Evolutionary conservation across 2,113 vertebrate species (phyloP), one percentile per base, ranked within the genome.

Genomic region (Meleagris gallopavo): DNA sequence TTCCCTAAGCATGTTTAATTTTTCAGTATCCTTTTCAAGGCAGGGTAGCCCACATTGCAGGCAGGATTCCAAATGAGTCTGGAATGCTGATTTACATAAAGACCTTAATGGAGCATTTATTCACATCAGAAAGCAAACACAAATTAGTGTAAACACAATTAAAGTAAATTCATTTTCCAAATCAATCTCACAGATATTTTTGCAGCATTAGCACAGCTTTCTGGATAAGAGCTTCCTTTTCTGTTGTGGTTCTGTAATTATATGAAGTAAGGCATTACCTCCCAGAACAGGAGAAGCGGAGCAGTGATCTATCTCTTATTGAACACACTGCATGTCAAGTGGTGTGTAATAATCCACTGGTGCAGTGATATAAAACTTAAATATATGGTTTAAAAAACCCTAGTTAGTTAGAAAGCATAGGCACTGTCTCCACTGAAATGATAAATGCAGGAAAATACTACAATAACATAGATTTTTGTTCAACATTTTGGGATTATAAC

Each of bases 111-210:
- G 27, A 65, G 13, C 29, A 50, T n/a, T 88, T 66, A 80, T 77
- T 91, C 38, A 78, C 16, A 64, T 64, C 19, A 81, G 52, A 93
- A 93, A 83, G 14, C 14, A 86, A 89, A 83, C 32, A 46, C 13
- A 88, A 83, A 73, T 45, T 72, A 76, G 16, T 64, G 32, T 30
- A 86, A 81, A 81, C 14, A 81, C 41, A 81, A 74, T 64, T 34
- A 62, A 93, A 90, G 75, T 57, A 82, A 79, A 91, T 83, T 86
- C 2, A 48, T 91, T 93, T 93, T 93, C 36, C 32, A 88, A 80
- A 83, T 81, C 34, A 73, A 29, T 79, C 16, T 76, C 13, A 65
- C 60, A 34, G 16, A 1, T n/a, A 58, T 94, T 58, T 84, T 80
- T 87, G 1, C 32, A 73, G 7, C 19, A 83, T 83, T 88, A 81